Evolutionary conservation across 2,797 vertebrate genomes (phyloP), one percentile per base, ranked within the genome.

Genomic region (Phrynocephalus guinanensis): DNA sequence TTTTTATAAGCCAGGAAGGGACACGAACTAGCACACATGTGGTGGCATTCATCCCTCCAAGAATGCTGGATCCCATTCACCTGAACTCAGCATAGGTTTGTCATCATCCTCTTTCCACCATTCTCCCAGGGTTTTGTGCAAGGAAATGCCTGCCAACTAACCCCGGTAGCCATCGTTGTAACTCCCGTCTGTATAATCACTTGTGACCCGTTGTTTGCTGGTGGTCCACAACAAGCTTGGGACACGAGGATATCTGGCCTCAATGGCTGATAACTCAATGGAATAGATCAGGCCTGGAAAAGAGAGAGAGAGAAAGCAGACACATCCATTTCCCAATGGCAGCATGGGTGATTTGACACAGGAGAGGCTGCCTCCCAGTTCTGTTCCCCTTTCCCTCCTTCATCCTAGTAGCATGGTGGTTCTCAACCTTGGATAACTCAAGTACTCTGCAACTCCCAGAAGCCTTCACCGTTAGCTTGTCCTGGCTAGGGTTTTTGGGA

Each of bases 221-320:
- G 83, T 88, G 0, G 28, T 75, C 93, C 93, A 91, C 76, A 94
- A 76, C 82, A 94, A 70, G 1, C 87, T 9, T 30, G 18, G 38
- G 0, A 2, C 4, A 52, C 30, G 67, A 0, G 26, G 86, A 87
- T 87, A 91, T 44, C 84, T 91, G 5, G n/a, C 1, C 70, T 92
- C 81, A 79, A 95, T 79, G 11, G 85, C 28, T 0, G 91, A 38
- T 13, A 93, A 13, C 24, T 84, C 87, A 85, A 91, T 89, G 0
- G 73, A 68, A 89, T 89, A 95, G 86, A 95, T 66, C 1, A 94
- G 90, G 9, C 95, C 95, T 95, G 75, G 67, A 73, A 60, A 24
- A 86, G 38, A 83, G 30, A 8, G 30, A 8, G 38, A 83, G 30
- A 8, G 5, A 75, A 48, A 6, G 4, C 16, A 70, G 4, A 79